Conservation (phyloP, 2,888 invertebrate species). For the Osmoderma eremita region DNA sequence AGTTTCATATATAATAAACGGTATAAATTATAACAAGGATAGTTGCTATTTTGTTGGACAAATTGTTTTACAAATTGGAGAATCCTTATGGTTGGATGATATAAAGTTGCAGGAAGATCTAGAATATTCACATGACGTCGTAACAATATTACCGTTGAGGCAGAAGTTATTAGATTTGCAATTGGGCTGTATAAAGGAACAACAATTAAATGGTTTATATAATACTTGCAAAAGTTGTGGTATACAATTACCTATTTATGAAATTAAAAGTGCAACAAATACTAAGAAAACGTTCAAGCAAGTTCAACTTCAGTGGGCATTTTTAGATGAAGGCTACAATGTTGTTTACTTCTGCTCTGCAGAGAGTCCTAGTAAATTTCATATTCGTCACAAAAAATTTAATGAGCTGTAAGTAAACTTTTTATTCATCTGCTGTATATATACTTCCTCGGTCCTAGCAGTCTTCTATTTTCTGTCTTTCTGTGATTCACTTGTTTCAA, state of each 20-base stretch:
- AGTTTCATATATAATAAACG: slow-evolving; percentile 36
- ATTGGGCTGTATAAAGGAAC: slow-evolving; percentile 62
- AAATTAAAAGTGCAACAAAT: slow-evolving; percentile 44
- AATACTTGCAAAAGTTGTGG: slow-evolving; percentile 63
- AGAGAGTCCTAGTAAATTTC: slow-evolving; percentile 65
- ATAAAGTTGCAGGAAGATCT: slow-evolving; percentile 70
- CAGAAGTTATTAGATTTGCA: slow-evolving; percentile 65
- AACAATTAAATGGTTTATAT: slow-evolving; percentile 66
- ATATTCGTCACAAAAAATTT: slow-evolving; percentile 66
- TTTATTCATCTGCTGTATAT: neutral
- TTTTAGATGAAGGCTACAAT: slow-evolving; percentile 63
- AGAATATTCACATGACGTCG: slow-evolving; percentile 63
- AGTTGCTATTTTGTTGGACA: slow-evolving; percentile 61
- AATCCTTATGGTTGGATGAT: slow-evolving; percentile 73
- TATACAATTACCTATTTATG: slow-evolving; percentile 55
- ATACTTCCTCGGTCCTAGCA: too few relatives aligned
- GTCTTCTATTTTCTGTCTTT: neutral
- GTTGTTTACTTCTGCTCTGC: slow-evolving; percentile 65
- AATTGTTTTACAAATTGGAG: slow-evolving; percentile 69
- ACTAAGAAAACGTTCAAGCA: slow-evolving; percentile 44
- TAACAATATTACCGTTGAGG: slow-evolving; percentile 68
- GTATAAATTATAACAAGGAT: slow-evolving; percentile 44
- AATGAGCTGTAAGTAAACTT: slow-evolving; percentile 56
- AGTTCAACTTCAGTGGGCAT: slow-evolving; percentile 64
- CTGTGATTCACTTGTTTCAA: neutral